These are phyloP conservation scores for Onychorhynchus coronatus DNA, from an alignment of 2,113 vertebrate genomes.

Conservation along the genomic window DNA sequence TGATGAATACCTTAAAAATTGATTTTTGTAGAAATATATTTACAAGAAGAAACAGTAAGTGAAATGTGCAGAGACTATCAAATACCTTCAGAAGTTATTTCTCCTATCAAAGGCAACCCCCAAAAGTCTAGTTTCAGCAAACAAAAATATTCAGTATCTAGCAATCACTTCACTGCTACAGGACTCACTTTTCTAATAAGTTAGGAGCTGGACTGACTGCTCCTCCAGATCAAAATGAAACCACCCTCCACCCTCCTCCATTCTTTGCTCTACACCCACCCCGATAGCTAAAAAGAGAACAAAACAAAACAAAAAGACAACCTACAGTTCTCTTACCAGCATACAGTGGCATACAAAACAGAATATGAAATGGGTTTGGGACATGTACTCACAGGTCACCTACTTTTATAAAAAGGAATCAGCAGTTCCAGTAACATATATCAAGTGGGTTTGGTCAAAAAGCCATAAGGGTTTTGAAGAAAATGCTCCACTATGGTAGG, in stretches of 20 bases:
- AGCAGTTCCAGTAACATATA: conserved; percentile 38
- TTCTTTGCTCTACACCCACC: neutral
- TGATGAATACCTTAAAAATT: neutral
- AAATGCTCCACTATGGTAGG: conserved; percentile 39
- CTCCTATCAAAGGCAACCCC: neutral
- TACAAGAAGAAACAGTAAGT: neutral
- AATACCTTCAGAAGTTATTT: neutral
- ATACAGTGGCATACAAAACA: neutral
- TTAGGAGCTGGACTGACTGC: conserved; percentile 39
- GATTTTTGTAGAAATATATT: neutral
- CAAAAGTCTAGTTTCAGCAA: neutral
- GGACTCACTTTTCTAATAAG: neutral
- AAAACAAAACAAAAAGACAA: neutral
- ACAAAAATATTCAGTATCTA: conserved; percentile 10
- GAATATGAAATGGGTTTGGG: neutral
- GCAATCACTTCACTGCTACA: neutral
- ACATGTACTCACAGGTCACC: conserved; percentile 31
- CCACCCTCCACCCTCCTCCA: neutral
- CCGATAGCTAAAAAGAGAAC: conserved; percentile 7
- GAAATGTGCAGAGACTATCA: neutral
- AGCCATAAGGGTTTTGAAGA: conserved; percentile 35
- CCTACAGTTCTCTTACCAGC: conserved; percentile 6
- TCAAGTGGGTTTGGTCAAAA: conserved; percentile 47
- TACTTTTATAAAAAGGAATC: conserved; percentile 28
- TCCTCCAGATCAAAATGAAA: conserved; percentile 37